phyloP scores from a whole-genome alignment of 1,140 invertebrate species.

The Brachionus asplanchnoidis region DNA sequence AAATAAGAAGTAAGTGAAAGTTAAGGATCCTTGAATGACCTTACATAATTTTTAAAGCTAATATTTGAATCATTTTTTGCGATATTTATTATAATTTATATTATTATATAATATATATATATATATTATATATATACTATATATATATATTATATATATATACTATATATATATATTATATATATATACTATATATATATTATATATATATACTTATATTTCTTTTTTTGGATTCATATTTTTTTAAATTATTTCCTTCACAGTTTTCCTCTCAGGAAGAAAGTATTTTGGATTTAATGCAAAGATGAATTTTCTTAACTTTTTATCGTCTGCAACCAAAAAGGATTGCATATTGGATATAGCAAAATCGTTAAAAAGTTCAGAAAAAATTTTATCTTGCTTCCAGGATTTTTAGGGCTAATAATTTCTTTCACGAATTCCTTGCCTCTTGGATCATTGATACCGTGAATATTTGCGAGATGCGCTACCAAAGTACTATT shows the following conservation, averaged over 20 bases:
- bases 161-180: too few species aligned
- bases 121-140: too few species aligned
- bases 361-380: background rate
- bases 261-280: background rate
- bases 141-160: too few species aligned
- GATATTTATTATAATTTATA: too few species aligned
- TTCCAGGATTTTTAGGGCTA: background rate
- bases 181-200: too few species aligned
- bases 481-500: background rate
- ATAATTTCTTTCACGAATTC: background rate
- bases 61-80: background rate
- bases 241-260: background rate
- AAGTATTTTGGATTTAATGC: background rate
- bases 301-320: conserved; percentile 17
- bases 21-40: background rate
- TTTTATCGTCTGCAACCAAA: background rate
- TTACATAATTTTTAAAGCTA: background rate
- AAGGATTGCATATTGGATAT: background rate
- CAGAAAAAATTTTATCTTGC: background rate
- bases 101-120: too few species aligned
- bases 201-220: too few species aligned
- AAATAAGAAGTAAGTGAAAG: background rate
- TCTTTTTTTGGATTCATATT: background rate
- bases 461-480: background rate
- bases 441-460: background rate